phyloP scores from a whole-genome alignment of 2,888 invertebrate genomes.

The Sicus ferrugineus region DNA sequence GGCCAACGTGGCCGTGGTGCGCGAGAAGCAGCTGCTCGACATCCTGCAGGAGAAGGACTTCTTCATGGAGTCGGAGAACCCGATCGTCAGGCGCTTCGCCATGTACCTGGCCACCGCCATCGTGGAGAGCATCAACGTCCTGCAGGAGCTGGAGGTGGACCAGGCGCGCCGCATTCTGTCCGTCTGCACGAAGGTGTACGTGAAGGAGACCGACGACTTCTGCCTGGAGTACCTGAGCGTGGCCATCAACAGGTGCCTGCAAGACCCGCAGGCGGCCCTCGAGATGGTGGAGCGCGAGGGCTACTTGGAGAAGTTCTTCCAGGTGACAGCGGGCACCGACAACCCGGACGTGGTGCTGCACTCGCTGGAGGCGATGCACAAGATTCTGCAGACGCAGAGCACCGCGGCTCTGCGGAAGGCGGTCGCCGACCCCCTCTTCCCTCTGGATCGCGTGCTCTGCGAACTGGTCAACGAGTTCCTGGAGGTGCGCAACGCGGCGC shows the following conservation, averaged over 20 bases:
- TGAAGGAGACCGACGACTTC: constrained; percentile 51
- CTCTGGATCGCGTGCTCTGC: constrained; percentile 52
- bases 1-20: constrained; percentile 48
- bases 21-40: constrained; percentile 46
- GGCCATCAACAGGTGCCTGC: constrained; percentile 50
- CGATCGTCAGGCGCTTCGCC: constrained; percentile 50
- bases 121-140: constrained; percentile 47
- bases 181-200: constrained; percentile 44
- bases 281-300: constrained; percentile 39
- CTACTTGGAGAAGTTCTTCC: constrained; percentile 51
- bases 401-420: constrained; percentile 45
- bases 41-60: constrained; percentile 46
- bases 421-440: constrained; percentile 46
- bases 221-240: constrained; percentile 54
- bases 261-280: constrained; percentile 52
- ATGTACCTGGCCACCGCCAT: constrained; percentile 49
- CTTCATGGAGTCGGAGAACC: constrained; percentile 44
- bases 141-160: constrained; percentile 46
- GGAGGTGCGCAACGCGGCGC: constrained; percentile 50
- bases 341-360: constrained; percentile 54
- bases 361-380: constrained; percentile 51
- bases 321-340: constrained; percentile 41
- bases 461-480: constrained; percentile 52
- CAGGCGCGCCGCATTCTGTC: constrained; percentile 44
- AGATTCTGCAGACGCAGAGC: constrained; percentile 48